Evolutionary conservation across 64 coral and sea anemone species (phyloP).

Genomic region (Platygyra sinensis): DNA sequence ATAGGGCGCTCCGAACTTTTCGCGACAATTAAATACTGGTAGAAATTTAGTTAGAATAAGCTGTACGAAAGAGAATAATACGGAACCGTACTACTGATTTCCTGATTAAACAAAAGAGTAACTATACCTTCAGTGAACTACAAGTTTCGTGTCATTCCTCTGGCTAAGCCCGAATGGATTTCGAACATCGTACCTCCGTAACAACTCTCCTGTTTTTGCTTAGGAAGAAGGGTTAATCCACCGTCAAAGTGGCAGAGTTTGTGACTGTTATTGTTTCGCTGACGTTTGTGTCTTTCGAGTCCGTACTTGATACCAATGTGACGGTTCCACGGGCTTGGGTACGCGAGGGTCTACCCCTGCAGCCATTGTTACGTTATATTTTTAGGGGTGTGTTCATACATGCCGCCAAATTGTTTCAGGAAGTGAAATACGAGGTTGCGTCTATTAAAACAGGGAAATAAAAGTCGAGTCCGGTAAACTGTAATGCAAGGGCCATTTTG

Average conservation of each 20-base stretch:
- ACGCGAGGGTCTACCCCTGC: background rate
- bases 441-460: background rate
- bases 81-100: too few species aligned
- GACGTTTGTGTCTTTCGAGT: too few species aligned
- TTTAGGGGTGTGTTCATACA: conserved; percentile 23
- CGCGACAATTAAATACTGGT: too few species aligned
- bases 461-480: too few species aligned
- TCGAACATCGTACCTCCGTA: conserved; percentile 44
- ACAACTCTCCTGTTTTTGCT: conserved; percentile 1
- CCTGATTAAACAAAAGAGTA: background rate
- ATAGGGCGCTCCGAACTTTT: too few species aligned
- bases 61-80: too few species aligned
- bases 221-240: background rate
- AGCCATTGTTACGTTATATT: conserved; percentile 1
- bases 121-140: conserved; percentile 4
- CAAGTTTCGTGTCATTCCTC: conserved; percentile 8
- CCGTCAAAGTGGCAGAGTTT: background rate
- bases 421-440: conserved; percentile 50
- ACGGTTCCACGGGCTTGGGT: conserved; percentile 18
- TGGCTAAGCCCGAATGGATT: conserved; percentile 51
- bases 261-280: background rate
- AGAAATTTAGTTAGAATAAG: too few species aligned
- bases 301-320: background rate
- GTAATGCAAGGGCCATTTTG: too few species aligned
- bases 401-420: conserved; percentile 38